phyloP scores from a whole-genome alignment of 1,140 invertebrate genomes.

The Zaprionus kolodkinae region DNA sequence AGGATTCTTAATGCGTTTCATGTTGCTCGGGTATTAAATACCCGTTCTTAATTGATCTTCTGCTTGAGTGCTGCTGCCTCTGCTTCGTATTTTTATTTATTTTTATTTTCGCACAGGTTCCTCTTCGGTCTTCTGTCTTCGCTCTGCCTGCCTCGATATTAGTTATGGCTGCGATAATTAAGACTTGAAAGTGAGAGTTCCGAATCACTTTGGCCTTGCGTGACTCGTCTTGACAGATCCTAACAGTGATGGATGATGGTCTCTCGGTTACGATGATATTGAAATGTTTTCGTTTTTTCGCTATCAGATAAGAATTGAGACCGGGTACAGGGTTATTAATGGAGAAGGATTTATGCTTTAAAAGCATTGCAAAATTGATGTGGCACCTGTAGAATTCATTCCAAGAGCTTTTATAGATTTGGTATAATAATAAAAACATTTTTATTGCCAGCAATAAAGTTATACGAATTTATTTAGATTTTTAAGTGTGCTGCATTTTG shows the following conservation, averaged over 20 bases:
- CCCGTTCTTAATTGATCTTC: constrained; percentile 49
- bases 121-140: no score
- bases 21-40: constrained; percentile 45
- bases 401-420: no score
- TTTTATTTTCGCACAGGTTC: constrained; percentile 15
- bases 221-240: constrained; percentile 29
- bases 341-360: constrained; percentile 2
- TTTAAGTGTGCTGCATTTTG: background rate
- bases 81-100: background rate
- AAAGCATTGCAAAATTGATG: background rate
- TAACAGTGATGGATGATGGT: constrained; percentile 27
- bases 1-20: constrained; percentile 52
- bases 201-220: constrained; percentile 26
- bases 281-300: constrained; percentile 20
- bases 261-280: constrained; percentile 8
- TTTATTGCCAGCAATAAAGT: background rate
- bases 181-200: constrained; percentile 47
- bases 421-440: background rate
- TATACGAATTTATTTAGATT: background rate
- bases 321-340: constrained; percentile 25
- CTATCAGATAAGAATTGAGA: constrained; percentile 12
- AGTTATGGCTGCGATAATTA: constrained; percentile 34
- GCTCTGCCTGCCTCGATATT: constrained; percentile 12
- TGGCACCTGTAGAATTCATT: background rate
- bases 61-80: constrained; percentile 17